These are phyloP conservation scores for Crocodylus rhombifer DNA, from an alignment of 2,797 vertebrate genomes.

Conservation along the genomic window DNA sequence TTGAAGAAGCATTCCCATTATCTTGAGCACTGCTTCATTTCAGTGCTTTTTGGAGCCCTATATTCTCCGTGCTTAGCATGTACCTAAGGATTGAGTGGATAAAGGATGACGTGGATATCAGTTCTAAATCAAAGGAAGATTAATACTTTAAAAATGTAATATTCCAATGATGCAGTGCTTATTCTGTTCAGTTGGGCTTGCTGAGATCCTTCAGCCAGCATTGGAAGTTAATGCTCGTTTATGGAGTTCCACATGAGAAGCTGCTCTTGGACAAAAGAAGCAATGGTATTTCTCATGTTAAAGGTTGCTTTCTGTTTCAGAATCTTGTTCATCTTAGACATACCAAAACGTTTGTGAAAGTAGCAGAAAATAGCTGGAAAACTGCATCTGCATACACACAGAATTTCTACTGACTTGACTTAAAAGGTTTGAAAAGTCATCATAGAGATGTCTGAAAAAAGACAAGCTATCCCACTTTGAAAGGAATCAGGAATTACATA, in stretches of 20 bases:
- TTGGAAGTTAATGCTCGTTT: conserved; percentile 59
- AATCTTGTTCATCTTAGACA: not conserved
- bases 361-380: conserved; percentile 27
- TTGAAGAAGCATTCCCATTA: conserved; percentile 51
- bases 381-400: not conserved
- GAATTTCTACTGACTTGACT: not conserved
- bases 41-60: conserved; percentile 48
- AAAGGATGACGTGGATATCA: conserved; percentile 46
- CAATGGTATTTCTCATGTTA: conserved; percentile 43
- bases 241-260: conserved; percentile 39
- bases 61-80: conserved; percentile 41
- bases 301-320: conserved; percentile 20
- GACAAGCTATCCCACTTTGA: not conserved
- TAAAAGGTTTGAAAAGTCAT: not conserved
- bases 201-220: conserved; percentile 45
- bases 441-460: not conserved
- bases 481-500: not conserved
- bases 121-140: conserved; percentile 63
- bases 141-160: conserved; percentile 61
- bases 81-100: conserved; percentile 25
- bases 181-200: conserved; percentile 47
- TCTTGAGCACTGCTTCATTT: conserved; percentile 65
- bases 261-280: conserved; percentile 38
- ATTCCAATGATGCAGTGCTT: conserved; percentile 47
- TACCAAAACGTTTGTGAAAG: conserved; percentile 15